Base-by-base conservation (phyloP, 2,888 invertebrate species). In the Alloscopus bannaensis region DNA sequence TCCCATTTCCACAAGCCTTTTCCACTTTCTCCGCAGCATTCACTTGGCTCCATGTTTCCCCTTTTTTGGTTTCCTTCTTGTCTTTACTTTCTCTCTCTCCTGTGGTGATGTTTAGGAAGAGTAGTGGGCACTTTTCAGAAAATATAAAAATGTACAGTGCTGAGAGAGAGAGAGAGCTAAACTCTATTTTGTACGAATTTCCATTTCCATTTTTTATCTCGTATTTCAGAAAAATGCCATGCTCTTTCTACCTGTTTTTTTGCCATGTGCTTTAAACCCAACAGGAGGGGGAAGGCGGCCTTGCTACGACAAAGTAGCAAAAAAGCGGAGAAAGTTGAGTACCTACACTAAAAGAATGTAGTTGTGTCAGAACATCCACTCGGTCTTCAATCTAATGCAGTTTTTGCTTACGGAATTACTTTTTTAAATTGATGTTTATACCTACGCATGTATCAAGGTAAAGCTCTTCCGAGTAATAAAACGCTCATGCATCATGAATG, bases 1-100 rank as follows among this genome's bases (percentile, higher is more conserved):
- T 76, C 60, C 75, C 75, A 76, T 76, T 76, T 68, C 50, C 60
- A 64, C 40, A 45, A 59, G 47, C 66, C 16, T 66, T 65, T 75
- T 62, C 52, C 71, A 65, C 72, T 62, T 42, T 24, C 24, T 52
- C 20, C 24, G 24, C 6, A 6, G 6, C 20, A 22, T 52, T 52
- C 47, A 52, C 52, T 42, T 28, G 22, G 29, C 57, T 57, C 57
- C n/a, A 28, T 40, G 40, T 60, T 50, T 24, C 11, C 50, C 24
- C 50, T 50, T 24, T 60, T 36, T 31, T n/a, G n/a, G n/a, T n/a
- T 31, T 16, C 20, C 31, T 18, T 20, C 8, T 69, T 36, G 16
- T 42, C 31, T 40, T 55, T 55, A 57, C 36, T 57, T 69, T 55
- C 57, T 59, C 42, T 70, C 70, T 70, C 26, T 59, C 42, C n/a